These are phyloP conservation scores for Thymelicus sylvestris DNA, from an alignment of 2,888 invertebrate genomes.

Conservation along the genomic window DNA sequence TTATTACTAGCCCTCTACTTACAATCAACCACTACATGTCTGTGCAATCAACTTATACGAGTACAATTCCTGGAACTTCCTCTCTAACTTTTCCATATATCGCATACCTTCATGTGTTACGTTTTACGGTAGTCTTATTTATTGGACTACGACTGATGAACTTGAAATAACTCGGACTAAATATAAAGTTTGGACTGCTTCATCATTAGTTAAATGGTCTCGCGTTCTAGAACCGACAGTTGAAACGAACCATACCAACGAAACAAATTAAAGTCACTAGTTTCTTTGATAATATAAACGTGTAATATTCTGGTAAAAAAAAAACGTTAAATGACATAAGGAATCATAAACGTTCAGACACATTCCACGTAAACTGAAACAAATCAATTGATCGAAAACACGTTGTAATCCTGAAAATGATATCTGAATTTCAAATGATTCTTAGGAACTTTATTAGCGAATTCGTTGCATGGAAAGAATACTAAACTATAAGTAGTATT, in stretches of 20 bases:
- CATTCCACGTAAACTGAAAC: too few relatives aligned
- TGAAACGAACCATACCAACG: slow-evolving; percentile 19
- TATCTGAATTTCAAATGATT: background rate
- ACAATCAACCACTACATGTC: too few relatives aligned
- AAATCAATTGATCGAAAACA: too few relatives aligned
- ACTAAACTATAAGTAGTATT: slow-evolving; percentile 44
- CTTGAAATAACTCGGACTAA: slow-evolving; percentile 62
- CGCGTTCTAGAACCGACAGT: slow-evolving; percentile 19
- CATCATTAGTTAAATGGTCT: slow-evolving; percentile 21
- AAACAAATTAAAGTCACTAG: slow-evolving; percentile 45
- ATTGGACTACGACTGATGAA: slow-evolving; percentile 46
- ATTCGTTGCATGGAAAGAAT: background rate
- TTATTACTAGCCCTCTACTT: too few relatives aligned
- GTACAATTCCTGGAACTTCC: background rate
- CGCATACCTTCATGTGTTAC: slow-evolving; percentile 6
- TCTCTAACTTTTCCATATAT: background rate
- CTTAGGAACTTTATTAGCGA: background rate
- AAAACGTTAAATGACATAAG: background rate
- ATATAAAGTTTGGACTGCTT: slow-evolving; percentile 14
- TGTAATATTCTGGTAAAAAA: background rate
- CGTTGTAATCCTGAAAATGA: too few relatives aligned
- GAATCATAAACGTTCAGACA: background rate
- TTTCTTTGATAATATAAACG: background rate
- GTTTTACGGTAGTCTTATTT: too few relatives aligned
- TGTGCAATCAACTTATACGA: too few relatives aligned